Evolutionary conservation across 2,113 vertebrate genomes (phyloP), one percentile per base, ranked within the genome.

Genomic region (Bostrychus sinensis): DNA sequence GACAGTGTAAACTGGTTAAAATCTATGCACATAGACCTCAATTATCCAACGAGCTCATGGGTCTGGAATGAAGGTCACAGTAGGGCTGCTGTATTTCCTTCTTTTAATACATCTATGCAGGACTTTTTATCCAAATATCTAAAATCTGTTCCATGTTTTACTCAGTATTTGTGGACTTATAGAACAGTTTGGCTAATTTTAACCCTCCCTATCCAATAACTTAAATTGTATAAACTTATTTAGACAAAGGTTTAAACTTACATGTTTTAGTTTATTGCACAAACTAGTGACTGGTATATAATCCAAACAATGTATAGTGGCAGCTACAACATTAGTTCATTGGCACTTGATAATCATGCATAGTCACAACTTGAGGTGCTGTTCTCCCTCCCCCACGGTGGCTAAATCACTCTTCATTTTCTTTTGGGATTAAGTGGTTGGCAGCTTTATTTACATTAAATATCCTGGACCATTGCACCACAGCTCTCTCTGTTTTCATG

Each of bases 361-460:
- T 9, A 65, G 71, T 86, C 76, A 81, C 78, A 86, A 72, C 63
- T 60, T 56, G 25, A 61, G 42, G 28, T 16, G 4, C 56, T 22
- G 20, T 62, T 60, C 45, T n/a, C 28, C 22, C 48, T 20, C 51
- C 55, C 38, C 54, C 39, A 12, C 68, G 41, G 61, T 45, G 53
- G 56, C 76, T 57, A 72, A 87, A 57, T 78, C 77, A 75, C 56
- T 87, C 67, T 72, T 74, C 51, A 75, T 83, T 82, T 78, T 63
- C 59, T 55, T 57, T 16, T 39, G 71, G 66, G 71, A 85, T 77
- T 81, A 79, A 80, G 36, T 70, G 48, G 42, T 73, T 72, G 58
- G 69, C 63, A 56, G 71, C 43, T 72, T 87, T 89, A 78, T 86
- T 83, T 79, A 75, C 74, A 83, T 81, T 72, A 65, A 58, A 80